phyloP scores from a whole-genome alignment of 2,888 invertebrate genomes.

The Sinhomidia bicolor region DNA sequence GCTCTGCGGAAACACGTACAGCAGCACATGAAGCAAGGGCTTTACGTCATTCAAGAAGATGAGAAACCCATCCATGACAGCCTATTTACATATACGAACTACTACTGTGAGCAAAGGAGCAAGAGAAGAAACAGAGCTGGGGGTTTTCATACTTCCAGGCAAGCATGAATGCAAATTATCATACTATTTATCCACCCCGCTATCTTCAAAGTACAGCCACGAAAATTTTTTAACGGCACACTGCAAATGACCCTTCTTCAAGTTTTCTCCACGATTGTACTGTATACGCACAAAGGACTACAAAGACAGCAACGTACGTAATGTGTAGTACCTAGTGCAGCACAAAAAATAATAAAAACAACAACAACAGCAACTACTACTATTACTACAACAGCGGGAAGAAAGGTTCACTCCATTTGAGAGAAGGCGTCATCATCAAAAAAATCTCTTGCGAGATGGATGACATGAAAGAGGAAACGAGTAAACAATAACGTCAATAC shows the following conservation, averaged over 20 bases:
- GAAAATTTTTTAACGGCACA: background rate
- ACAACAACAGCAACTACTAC: background rate
- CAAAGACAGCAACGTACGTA: background rate
- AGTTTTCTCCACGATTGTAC: no score
- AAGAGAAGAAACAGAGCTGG: background rate
- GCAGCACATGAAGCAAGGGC: background rate
- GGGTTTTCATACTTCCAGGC: background rate
- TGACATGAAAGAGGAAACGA: constrained; percentile 6
- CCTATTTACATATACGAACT: background rate
- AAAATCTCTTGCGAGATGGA: background rate
- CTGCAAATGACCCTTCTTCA: background rate
- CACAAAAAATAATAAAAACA: background rate
- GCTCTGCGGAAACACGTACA: background rate
- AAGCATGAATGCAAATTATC: background rate
- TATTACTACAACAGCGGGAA: background rate
- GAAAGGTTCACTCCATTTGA: background rate
- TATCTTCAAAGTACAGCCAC: constrained; percentile 1
- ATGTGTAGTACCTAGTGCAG: background rate
- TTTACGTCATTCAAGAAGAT: constrained; percentile 18
- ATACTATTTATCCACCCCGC: constrained; percentile 8
- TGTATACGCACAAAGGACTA: background rate
- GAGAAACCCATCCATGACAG: background rate
- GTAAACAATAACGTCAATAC: constrained; percentile 18
- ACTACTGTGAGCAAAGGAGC: background rate
- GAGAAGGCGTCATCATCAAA: background rate